Evolutionary conservation across 2,113 vertebrate species (phyloP).

Genomic region (Caranx ignobilis): DNA sequence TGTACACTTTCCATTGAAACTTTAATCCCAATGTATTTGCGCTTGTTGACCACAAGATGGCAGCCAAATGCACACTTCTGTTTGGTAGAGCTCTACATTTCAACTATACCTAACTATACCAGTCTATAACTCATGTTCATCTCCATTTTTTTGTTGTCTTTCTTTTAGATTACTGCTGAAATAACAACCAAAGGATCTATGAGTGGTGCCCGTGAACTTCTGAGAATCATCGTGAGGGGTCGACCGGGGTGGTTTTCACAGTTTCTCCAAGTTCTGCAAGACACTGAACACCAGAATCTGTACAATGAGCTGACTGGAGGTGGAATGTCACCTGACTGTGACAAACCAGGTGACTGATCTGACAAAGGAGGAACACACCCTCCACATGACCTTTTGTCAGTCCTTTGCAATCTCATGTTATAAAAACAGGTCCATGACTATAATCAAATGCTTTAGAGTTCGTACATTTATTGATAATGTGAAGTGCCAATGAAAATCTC

Average conservation of each 20-base stretch:
- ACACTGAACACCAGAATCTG: conserved; percentile 79
- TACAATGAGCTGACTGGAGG: conserved; percentile 81
- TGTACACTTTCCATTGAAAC: background rate
- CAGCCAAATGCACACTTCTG: conserved; percentile 29
- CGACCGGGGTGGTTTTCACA: conserved; percentile 88
- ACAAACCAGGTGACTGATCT: conserved; percentile 53
- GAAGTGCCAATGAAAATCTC: background rate
- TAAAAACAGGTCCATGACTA: no score
- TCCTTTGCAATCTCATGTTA: background rate
- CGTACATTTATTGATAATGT: background rate
- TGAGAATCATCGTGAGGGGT: conserved; percentile 87
- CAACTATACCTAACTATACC: background rate
- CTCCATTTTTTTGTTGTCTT: no score
- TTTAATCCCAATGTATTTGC: background rate
- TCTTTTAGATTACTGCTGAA: conserved; percentile 79
- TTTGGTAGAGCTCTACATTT: background rate
- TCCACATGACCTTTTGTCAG: background rate
- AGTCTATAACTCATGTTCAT: conserved; percentile 2
- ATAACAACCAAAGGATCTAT: conserved; percentile 65
- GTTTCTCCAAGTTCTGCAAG: conserved; percentile 84
- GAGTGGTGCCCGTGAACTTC: conserved; percentile 85
- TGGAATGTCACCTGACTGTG: conserved; percentile 51
- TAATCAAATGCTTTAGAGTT: background rate
- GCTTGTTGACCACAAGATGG: conserved; percentile 61
- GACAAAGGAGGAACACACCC: background rate